Percentiles rank a stretch among this genome's conserved stretches.
These are phyloP conservation scores for Ifrita kowaldi DNA, from an alignment of 2,113 vertebrate genomes.

Conservation along the genomic window DNA sequence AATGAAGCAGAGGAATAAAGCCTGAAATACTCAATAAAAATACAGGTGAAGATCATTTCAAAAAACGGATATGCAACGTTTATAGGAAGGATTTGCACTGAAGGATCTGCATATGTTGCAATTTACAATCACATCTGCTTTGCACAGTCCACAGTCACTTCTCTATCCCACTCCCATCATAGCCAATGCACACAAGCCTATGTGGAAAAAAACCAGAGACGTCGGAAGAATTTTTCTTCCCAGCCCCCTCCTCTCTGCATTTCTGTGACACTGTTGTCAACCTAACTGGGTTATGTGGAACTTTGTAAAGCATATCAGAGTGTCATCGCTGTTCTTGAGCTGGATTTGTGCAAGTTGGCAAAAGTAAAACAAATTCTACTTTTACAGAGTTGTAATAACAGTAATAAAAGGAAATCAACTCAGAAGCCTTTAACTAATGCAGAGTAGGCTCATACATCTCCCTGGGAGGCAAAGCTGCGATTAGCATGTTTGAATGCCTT, in stretches of 20 bases:
- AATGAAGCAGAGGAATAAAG: neutral
- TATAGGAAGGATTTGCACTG: neutral
- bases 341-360: neutral
- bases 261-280: neutral
- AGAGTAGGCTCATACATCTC: neutral
- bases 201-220: neutral
- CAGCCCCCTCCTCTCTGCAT: neutral
- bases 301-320: neutral
- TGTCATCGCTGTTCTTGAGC: neutral
- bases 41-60: neutral
- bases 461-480: conserved; percentile 20
- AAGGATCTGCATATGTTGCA: neutral
- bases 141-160: neutral
- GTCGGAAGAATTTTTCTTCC: neutral
- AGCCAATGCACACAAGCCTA: neutral
- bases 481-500: conserved; percentile 56
- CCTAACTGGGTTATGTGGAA: neutral
- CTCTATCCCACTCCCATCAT: neutral
- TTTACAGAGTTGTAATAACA: neutral
- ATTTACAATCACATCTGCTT: neutral
- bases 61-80: neutral
- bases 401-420: neutral
- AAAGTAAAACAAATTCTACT: neutral
- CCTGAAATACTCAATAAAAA: neutral
- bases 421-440: neutral